Evolutionary conservation across 92 coral and sea anemone species (phyloP), one percentile per base, ranked within the genome.

Genomic region (Isaurus tuberculatus): DNA sequence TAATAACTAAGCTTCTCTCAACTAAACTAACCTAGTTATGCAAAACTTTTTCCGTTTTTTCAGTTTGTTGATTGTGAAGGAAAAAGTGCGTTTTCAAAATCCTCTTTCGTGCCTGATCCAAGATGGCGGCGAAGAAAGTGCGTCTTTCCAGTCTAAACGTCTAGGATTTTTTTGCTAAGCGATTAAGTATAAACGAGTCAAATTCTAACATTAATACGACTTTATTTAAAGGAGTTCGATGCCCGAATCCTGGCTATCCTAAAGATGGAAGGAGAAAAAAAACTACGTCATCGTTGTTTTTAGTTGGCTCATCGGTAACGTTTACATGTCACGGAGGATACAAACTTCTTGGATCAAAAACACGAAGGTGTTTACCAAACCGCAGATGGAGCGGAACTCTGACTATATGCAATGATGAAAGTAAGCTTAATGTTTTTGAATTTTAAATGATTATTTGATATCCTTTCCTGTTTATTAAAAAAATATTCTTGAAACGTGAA

Each of bases 341-440:
- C 75, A 86, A 79, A 65, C 87, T 95, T 42, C 68, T 57, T 33
- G 98, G 98, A 8, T 95, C 98, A 28, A 81, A 74, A 19, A 88
- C 63, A 51, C 87, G 95, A 63, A 91, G 84, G 25, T 95, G 98
- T 60, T 84, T 81, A 66, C 67, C 87, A 22, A 94, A 91, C 43
- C 79, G 68, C 28, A 87, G 86, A 53, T 95, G 98, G 98, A 91
- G 85, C 72, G 98, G 98, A 70, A 73, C 89, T 16, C 32, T 88
- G 46, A 64, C 92, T 2, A 88, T 87, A 6, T 95, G 98, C 73
- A 94, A 93, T 36, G 91, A 89, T 65, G 94, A 92, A 78, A 85
- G 98, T 95, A 91, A 91, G 98, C 85, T 5, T 17, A 36, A 14
- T 14, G 17, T 2, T 26, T 2, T 8, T 0, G 14, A 15, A 16